Base-by-base conservation (phyloP, 2,113 vertebrate genomes). In the Tauraco erythrolophus region DNA sequence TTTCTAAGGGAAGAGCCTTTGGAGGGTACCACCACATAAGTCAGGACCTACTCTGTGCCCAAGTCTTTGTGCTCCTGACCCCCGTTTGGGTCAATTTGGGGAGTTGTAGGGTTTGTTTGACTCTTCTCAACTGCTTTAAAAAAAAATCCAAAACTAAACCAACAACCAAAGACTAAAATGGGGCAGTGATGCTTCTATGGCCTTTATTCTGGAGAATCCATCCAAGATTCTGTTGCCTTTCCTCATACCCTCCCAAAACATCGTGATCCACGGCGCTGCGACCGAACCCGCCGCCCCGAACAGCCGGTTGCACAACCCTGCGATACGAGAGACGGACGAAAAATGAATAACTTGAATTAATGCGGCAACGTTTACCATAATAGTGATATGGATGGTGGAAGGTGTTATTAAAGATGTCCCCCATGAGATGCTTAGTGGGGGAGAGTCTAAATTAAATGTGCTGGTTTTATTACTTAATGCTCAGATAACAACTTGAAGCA, bases 211-310 rank as follows among this genome's bases (percentile, higher is more conserved):
- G 6, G 65, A 14, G 57, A 64, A 62, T 43, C 65, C 35, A 9
- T 4, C 22, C 13, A 3, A 92, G 68, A 75, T 56, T 37, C 51
- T 7, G 0, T 13, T 15, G 7, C 0, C 43, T 77, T 50, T 4
- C 60, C 43, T 58, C 35, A 7, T 23, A 2, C 3, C 11, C 33
- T 57, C 66, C 61, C n/a, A 10, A 23, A 75, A 16, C 46, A 4
- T 7, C 2, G 2, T 2, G 1, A 5, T 4, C 6, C 33, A 46
- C 2, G 0, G 18, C 0, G 1, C 77, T 56, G 14, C 3, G 1
- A 2, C 72, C 50, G 18, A 31, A 39, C 21, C 45, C 9, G 0
- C 0, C 0, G 2, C 48, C 78, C 60, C 15, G 6, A 19, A 6
- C 13, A 23, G 18, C 0, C 0, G 19, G 8, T 11, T 2, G 28